Percentiles rank a stretch among this genome's conserved stretches.
Evolutionary conservation across 2,797 vertebrate genomes (phyloP).

Genomic region (Rousettus madagascariensis): DNA sequence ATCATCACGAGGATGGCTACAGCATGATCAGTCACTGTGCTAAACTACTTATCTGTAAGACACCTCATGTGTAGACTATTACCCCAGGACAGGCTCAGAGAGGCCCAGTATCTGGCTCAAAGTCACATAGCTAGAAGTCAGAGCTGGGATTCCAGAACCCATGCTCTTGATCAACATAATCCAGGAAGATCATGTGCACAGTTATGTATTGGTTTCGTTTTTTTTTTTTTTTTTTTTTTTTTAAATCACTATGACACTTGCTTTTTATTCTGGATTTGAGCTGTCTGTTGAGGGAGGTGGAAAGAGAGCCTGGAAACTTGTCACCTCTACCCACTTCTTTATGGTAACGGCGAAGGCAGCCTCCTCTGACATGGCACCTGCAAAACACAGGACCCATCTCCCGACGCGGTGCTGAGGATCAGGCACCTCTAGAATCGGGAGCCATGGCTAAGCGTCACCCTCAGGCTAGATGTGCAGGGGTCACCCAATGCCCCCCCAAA

Average conservation of each 20-base stretch:
- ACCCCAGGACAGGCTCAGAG: background rate
- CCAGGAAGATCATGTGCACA: background rate
- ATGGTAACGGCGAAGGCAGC: background rate
- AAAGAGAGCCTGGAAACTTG: background rate
- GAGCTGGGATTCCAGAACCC: background rate
- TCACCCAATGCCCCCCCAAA: background rate
- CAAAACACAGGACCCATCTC: background rate
- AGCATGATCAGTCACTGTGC: no score
- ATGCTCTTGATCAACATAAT: background rate
- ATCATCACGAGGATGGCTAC: background rate
- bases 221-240: background rate
- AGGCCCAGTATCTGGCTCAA: background rate
- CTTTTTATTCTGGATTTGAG: constrained; percentile 26
- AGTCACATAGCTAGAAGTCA: background rate
- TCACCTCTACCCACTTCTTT: background rate
- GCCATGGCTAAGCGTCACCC: background rate
- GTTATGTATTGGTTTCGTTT: background rate
- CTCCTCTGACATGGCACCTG: background rate
- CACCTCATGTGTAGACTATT: background rate
- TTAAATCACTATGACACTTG: background rate
- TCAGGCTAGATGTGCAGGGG: background rate
- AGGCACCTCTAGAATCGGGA: background rate
- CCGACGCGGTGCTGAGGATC: background rate
- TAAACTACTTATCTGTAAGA: background rate
- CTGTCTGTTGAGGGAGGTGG: background rate